A percentile compares a stretch with the other conserved stretches of the same genome.
Conservation (phyloP, 2,888 invertebrate genomes). For the Hydrotaea diabolus region DNA sequence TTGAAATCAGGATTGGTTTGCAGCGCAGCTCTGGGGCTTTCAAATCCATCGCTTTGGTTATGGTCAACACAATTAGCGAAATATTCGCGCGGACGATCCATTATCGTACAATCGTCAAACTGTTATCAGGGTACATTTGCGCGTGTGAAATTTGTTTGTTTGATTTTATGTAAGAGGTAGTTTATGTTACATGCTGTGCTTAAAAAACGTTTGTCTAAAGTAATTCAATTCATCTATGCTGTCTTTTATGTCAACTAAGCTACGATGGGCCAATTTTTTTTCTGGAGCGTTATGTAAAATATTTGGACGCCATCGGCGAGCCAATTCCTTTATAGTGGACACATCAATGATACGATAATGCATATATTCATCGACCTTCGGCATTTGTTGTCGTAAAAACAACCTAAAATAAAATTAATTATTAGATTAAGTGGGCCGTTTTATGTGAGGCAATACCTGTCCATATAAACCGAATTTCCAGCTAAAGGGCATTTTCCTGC, state of each 20-base stretch:
- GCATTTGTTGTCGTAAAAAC: conserved; percentile 93
- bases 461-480: conserved; percentile 94
- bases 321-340: conserved; percentile 92
- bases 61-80: too few species aligned
- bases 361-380: conserved; percentile 86
- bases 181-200: conserved; percentile 21
- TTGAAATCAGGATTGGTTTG: too few species aligned
- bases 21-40: too few species aligned
- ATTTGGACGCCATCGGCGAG: conserved; percentile 88
- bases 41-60: too few species aligned
- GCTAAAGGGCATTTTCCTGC: conserved; percentile 87
- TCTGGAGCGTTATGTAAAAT: conserved; percentile 83
- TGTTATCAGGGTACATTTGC: too few species aligned
- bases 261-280: conserved; percentile 87
- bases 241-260: conserved; percentile 91
- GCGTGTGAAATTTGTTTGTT: too few species aligned
- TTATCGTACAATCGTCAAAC: too few species aligned
- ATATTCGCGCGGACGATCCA: too few species aligned
- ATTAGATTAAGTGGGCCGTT: not conserved
- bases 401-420: conserved; percentile 72
- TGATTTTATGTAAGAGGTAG: too few species aligned
- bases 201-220: conserved; percentile 87
- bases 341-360: conserved; percentile 97
- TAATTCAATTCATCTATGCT: conserved; percentile 91
- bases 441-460: conserved; percentile 81